Conservation (phyloP, 2,888 invertebrate species). For the Tromatobia lineatoria region DNA sequence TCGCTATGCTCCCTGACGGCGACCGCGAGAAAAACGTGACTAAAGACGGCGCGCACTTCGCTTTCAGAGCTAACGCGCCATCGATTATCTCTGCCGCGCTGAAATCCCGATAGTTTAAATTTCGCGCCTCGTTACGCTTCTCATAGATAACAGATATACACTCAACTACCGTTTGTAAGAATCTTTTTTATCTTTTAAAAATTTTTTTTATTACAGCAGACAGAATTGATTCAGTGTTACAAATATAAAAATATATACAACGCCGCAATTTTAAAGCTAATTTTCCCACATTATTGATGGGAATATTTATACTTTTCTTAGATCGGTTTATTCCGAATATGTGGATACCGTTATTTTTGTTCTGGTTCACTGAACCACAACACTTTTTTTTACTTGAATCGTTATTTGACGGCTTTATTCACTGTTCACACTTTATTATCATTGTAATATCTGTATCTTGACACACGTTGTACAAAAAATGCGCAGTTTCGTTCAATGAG, state of each 20-base stretch:
- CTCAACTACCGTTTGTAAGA: neutral
- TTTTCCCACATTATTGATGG: neutral
- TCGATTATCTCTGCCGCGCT: neutral
- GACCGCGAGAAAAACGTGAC: conserved; percentile 74
- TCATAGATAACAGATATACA: conserved; percentile 20
- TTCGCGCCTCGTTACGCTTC: conserved; percentile 40
- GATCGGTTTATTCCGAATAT: neutral
- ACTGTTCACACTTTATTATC: neutral
- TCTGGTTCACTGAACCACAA: neutral
- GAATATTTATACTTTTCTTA: conserved; percentile 5
- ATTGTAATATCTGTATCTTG: neutral
- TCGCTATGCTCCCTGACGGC: conserved; percentile 76
- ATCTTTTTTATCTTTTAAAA: too few species aligned
- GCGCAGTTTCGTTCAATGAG: neutral
- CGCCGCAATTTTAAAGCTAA: neutral
- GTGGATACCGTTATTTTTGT: neutral
- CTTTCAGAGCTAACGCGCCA: conserved; percentile 69
- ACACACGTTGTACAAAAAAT: neutral
- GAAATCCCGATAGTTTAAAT: conserved; percentile 17
- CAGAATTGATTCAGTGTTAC: neutral
- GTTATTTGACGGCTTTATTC: neutral
- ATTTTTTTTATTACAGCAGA: neutral
- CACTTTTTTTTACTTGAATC: neutral
- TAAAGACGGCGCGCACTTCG: conserved; percentile 42
- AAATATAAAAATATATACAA: neutral